phyloP scores from a whole-genome alignment of 35 echinoderm and acorn worm genomes.

The Heliocidaris tuberculata region DNA sequence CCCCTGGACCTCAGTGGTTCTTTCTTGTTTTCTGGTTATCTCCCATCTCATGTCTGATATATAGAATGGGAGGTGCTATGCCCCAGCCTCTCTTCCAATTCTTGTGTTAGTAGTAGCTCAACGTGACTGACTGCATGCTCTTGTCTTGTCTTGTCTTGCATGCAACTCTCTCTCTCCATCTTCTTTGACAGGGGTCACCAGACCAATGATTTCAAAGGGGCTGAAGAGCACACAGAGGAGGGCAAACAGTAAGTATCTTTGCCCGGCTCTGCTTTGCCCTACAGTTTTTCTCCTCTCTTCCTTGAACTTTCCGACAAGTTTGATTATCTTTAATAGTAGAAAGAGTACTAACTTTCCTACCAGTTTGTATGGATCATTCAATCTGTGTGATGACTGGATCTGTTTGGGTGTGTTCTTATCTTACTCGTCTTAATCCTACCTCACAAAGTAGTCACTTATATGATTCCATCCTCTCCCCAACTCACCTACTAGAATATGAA shows the following conservation, averaged over 20 bases:
- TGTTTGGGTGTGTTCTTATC: background rate
- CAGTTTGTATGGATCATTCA: background rate
- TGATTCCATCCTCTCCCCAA: background rate
- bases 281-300: background rate
- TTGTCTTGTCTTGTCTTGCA: constrained; percentile 40
- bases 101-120: background rate
- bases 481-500: too few species aligned
- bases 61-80: too few species aligned
- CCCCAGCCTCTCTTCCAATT: background rate
- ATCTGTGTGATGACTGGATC: background rate
- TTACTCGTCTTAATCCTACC: background rate
- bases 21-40: too few species aligned
- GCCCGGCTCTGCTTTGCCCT: background rate
- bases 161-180: constrained; percentile 42
- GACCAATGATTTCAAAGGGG: constrained; percentile 68
- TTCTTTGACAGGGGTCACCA: constrained; percentile 65
- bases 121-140: constrained; percentile 32
- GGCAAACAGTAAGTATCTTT: constrained; percentile 74
- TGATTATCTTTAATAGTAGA: background rate
- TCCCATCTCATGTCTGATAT: too few species aligned
- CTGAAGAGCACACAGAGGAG: constrained; percentile 55
- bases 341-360: background rate
- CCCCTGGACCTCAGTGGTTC: too few species aligned
- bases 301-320: background rate
- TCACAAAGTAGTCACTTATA: background rate